phyloP scores from a whole-genome alignment of 2,113 vertebrate genomes.

The Charadrius vociferus region DNA sequence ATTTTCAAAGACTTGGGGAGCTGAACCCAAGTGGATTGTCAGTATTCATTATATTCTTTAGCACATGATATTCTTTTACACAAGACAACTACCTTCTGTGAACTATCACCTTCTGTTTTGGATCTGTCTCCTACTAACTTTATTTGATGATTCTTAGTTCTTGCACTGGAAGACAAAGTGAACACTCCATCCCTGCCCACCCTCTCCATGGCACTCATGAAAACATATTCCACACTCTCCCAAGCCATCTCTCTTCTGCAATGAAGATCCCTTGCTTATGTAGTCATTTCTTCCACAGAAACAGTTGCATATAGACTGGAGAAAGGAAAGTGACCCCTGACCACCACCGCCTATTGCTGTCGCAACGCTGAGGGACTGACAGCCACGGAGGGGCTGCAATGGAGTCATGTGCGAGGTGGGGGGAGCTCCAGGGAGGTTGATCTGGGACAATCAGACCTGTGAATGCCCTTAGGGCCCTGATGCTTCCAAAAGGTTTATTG shows the following conservation, averaged over 20 bases:
- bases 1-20: background rate
- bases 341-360: accelerated
- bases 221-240: accelerated
- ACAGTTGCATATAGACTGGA: background rate
- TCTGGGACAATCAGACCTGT: accelerated
- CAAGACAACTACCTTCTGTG: background rate
- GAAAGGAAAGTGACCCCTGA: background rate
- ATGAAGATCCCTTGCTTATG: background rate
- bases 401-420: accelerated
- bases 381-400: accelerated
- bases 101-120: background rate
- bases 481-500: background rate
- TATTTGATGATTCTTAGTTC: background rate
- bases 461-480: accelerated
- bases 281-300: background rate
- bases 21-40: background rate
- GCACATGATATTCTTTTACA: background rate
- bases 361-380: background rate
- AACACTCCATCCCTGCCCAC: accelerated
- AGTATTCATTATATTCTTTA: background rate
- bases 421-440: accelerated
- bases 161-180: background rate
- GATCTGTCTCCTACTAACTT: background rate
- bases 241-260: background rate
- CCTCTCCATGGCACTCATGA: accelerated